These are phyloP conservation scores for Parascotia fuliginaria DNA, from an alignment of 2,888 invertebrate genomes.

Conservation along the genomic window DNA sequence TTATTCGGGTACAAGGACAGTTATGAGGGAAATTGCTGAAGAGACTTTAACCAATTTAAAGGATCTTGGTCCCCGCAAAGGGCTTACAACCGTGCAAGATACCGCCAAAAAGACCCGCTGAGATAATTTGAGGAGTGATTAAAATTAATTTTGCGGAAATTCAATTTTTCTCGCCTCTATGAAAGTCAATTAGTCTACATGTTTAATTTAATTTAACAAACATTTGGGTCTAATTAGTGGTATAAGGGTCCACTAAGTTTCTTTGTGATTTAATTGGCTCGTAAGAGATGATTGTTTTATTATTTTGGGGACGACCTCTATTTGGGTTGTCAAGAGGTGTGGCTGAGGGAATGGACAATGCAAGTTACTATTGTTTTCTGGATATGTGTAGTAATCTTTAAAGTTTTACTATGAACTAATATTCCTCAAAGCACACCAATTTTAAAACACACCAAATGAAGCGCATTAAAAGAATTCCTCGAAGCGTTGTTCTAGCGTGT, in stretches of 20 bases:
- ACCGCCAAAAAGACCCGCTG: conserved; percentile 32
- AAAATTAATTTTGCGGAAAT: conserved; percentile 68
- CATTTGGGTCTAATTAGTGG: conserved; percentile 34
- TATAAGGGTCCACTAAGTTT: conserved; percentile 27
- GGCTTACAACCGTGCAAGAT: conserved; percentile 32
- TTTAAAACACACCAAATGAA: no score
- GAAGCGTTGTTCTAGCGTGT: no score
- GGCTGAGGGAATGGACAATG: no score
- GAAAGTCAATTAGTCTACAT: conserved; percentile 54
- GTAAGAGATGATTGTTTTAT: conserved; percentile 35
- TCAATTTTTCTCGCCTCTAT: conserved; percentile 51
- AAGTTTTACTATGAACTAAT: no score
- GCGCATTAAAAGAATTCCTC: no score
- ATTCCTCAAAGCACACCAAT: no score
- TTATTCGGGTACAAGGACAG: no score
- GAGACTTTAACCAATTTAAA: no score
- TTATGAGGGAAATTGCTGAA: no score
- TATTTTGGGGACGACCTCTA: conserved; percentile 20
- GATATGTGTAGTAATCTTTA: no score
- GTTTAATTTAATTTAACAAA: conserved; percentile 51
- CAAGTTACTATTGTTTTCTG: no score
- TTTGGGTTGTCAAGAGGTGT: conserved; percentile 10
- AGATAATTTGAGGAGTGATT: conserved; percentile 57
- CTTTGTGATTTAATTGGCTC: conserved; percentile 42
- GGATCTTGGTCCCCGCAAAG: not conserved